Conservation (phyloP, 2,113 vertebrate species). For the Strix uralensis region DNA sequence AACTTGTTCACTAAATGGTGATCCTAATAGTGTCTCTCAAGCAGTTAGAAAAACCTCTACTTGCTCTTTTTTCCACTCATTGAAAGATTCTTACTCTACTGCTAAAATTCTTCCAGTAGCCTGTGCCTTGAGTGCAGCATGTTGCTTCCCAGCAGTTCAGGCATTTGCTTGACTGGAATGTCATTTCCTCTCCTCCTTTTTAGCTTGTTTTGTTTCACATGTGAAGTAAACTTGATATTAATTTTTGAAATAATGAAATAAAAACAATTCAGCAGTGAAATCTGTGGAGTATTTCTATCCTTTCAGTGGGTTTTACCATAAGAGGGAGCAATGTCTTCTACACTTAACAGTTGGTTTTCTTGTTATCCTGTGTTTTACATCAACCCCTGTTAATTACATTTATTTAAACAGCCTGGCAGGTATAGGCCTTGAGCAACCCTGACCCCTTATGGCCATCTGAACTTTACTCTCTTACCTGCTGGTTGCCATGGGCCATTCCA, state of each 20-base stretch:
- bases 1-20: not conserved
- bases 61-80: not conserved
- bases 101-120: not conserved
- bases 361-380: not conserved
- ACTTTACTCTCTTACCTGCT: not conserved
- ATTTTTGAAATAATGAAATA: not conserved
- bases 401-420: not conserved
- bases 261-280: not conserved
- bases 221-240: not conserved
- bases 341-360: not conserved
- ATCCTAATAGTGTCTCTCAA: accelerated
- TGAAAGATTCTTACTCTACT: not conserved
- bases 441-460: not conserved
- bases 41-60: not conserved
- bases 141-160: not conserved
- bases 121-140: not conserved
- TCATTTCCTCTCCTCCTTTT: not conserved
- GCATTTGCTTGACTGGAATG: not conserved
- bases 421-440: not conserved
- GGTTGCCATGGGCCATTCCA: not conserved
- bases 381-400: not conserved
- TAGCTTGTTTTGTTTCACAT: not conserved
- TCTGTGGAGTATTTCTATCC: not conserved
- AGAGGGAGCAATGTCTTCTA: not conserved
- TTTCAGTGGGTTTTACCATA: not conserved